A percentile compares a stretch with the other conserved stretches of the same genome.
phyloP scores from a whole-genome alignment of 2,888 invertebrate genomes.

The Anthrax anthrax region DNA sequence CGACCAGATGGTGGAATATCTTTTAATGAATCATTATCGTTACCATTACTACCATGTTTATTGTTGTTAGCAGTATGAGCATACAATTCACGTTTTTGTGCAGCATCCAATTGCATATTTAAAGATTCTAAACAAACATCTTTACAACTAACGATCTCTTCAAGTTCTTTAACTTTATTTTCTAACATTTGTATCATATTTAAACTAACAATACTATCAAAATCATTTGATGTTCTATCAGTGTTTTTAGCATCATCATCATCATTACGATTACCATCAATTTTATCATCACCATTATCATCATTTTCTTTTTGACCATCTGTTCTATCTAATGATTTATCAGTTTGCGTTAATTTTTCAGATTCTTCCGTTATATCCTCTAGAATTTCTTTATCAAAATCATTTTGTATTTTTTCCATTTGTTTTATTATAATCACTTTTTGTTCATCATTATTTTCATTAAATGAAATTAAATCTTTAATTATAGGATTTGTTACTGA shows the following conservation, averaged over 20 bases:
- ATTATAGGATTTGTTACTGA: slow-evolving; percentile 1
- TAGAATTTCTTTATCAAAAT: slow-evolving; percentile 29
- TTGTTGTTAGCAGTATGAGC: no score
- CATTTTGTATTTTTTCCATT: slow-evolving; percentile 30
- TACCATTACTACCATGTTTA: no score
- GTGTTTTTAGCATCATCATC: no score
- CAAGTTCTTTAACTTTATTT: slow-evolving; percentile 26
- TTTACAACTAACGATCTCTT: slow-evolving; percentile 26
- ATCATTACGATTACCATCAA: no score
- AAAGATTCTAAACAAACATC: slow-evolving; percentile 27
- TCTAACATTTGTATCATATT: slow-evolving; percentile 28
- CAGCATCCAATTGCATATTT: slow-evolving; percentile 25
- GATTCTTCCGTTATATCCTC: slow-evolving; percentile 35
- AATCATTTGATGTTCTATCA: slow-evolving; percentile 9
- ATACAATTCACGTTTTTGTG: slow-evolving; percentile 18
- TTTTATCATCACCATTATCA: slow-evolving; percentile 2
- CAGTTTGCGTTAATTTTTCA: slow-evolving; percentile 21
- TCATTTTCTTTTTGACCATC: background rate
- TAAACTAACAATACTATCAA: slow-evolving; percentile 21
- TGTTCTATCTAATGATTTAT: slow-evolving; percentile 10
- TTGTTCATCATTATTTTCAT: slow-evolving; percentile 10
- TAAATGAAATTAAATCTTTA: slow-evolving; percentile 13
- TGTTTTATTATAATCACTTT: slow-evolving; percentile 17
- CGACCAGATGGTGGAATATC: slow-evolving; percentile 25
- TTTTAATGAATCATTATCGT: slow-evolving; percentile 14